Percentiles rank a stretch among this genome's conserved stretches.
phyloP scores from a whole-genome alignment of 37 sponge, comb jelly and placozoan genomes.

The Ianthella basta region DNA sequence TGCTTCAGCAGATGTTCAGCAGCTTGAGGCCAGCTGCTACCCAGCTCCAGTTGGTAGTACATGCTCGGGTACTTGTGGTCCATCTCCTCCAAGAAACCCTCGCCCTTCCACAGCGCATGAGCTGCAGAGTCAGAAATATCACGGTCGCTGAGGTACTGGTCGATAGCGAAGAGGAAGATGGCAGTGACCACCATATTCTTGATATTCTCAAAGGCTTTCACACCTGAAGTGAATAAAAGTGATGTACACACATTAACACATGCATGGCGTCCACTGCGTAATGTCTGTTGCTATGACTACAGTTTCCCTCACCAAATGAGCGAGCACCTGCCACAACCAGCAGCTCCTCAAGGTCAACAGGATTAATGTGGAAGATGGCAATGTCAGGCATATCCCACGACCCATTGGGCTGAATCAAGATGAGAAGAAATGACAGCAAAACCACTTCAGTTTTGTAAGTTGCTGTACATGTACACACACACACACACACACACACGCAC shows the following conservation, averaged over 20 bases:
- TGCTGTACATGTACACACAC: neutral
- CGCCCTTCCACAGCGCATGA: conserved; percentile 51
- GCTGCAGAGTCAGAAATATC: conserved; percentile 10
- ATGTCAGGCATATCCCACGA: conserved; percentile 53
- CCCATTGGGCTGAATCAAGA: conserved; percentile 44
- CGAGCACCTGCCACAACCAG: conserved; percentile 55
- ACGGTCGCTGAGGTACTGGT: conserved; percentile 18
- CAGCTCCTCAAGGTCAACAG: conserved; percentile 3
- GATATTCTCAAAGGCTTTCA: neutral
- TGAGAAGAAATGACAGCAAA: neutral
- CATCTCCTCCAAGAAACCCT: conserved; percentile 15
- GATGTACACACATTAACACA: neutral
- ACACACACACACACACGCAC: conserved; percentile 24
- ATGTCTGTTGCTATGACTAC: neutral
- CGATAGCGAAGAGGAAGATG: conserved; percentile 13
- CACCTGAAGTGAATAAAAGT: neutral
- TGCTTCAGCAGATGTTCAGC: neutral
- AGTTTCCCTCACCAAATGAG: conserved; percentile 56
- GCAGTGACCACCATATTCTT: neutral
- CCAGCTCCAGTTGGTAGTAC: conserved; percentile 64
- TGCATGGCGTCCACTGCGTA: too few species aligned
- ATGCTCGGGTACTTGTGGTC: conserved; percentile 56
- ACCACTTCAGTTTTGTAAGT: neutral
- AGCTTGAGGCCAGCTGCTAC: conserved; percentile 52
- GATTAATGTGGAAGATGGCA: conserved; percentile 14